These are phyloP conservation scores for Formicarius rufipectus DNA, from an alignment of 2,113 vertebrate genomes.

Conservation along the genomic window DNA sequence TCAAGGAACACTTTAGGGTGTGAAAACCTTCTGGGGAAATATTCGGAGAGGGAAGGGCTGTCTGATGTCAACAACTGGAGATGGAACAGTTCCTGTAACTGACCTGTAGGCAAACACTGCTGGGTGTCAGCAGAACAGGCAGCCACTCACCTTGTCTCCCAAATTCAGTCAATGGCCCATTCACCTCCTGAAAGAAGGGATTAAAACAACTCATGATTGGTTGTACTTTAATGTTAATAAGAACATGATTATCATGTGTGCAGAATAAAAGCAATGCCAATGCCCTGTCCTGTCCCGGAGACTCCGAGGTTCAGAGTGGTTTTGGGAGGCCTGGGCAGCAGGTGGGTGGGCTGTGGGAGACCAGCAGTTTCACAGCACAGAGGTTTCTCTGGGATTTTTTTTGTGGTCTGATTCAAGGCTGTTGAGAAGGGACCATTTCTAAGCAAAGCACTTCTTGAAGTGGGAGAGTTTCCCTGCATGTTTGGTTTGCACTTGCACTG, in stretches of 20 bases:
- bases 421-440: not conserved
- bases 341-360: not conserved
- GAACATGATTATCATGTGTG: not conserved
- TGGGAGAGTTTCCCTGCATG: fast-evolving
- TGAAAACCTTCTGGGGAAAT: not conserved
- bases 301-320: not conserved
- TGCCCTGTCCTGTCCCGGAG: not conserved
- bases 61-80: not conserved
- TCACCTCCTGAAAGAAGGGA: constrained; percentile 73
- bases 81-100: not conserved
- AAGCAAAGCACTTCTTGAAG: not conserved
- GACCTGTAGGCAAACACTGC: fast-evolving
- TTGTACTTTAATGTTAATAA: not conserved
- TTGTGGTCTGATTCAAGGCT: not conserved
- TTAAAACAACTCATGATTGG: not conserved
- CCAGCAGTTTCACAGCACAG: not conserved
- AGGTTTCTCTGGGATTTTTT: not conserved
- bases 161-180: constrained; percentile 83
- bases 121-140: not conserved
- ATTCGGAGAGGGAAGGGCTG: not conserved
- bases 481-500: not conserved
- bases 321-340: not conserved
- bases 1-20: not conserved
- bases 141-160: constrained; percentile 85
- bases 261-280: not conserved